Percentiles rank a stretch among this genome's conserved stretches.
Conservation (phyloP, 2,797 vertebrate genomes). For the Sciaenops ocellatus region DNA sequence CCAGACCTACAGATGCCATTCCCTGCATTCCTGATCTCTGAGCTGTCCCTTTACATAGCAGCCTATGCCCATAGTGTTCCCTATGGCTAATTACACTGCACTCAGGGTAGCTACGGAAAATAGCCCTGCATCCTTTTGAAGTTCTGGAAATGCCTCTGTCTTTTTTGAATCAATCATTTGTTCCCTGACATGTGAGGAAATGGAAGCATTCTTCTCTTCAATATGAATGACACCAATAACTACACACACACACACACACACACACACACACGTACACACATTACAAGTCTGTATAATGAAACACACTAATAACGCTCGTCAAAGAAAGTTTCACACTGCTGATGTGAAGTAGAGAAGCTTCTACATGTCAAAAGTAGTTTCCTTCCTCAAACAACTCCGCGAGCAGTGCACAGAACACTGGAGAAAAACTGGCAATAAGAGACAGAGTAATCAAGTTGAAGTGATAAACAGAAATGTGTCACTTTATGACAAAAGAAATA, state of each 20-base stretch:
- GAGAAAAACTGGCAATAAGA: background rate
- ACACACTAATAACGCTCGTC: background rate
- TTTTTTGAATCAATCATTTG: constrained; percentile 33
- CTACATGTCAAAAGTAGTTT: background rate
- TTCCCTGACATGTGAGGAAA: background rate
- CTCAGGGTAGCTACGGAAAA: constrained; percentile 33
- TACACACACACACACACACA: background rate
- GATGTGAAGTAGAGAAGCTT: background rate
- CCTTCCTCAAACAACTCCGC: background rate
- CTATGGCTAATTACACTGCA: constrained; percentile 41
- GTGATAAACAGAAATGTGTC: background rate
- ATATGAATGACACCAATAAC: constrained; percentile 18
- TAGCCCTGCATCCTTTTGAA: constrained; percentile 41
- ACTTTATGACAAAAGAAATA: background rate
- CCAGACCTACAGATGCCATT: constrained; percentile 49
- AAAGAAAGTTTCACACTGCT: background rate
- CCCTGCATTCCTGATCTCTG: constrained; percentile 49
- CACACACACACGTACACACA: background rate
- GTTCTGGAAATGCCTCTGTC: constrained; percentile 38
- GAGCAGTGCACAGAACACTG: background rate
- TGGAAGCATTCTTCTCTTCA: constrained; percentile 17
- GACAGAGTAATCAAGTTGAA: background rate
- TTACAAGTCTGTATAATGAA: background rate
- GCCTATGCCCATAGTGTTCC: constrained; percentile 4
- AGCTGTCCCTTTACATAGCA: constrained; percentile 29